phyloP scores from a whole-genome alignment of 2,888 invertebrate species.

The Leucozona laternaria region DNA sequence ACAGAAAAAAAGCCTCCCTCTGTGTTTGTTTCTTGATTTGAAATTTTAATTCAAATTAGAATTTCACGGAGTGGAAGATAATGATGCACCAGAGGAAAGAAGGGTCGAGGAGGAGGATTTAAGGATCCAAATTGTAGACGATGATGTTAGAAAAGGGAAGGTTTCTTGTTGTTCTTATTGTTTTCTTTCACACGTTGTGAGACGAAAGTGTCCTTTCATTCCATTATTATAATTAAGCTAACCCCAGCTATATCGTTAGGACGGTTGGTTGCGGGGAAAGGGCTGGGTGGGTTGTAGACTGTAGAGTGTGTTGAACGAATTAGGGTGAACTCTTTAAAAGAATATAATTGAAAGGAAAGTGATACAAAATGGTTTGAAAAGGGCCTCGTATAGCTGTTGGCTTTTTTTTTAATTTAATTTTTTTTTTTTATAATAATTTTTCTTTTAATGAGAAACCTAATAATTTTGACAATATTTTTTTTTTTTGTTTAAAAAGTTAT shows the following conservation, averaged over 20 bases:
- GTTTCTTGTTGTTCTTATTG: slow-evolving; percentile 24
- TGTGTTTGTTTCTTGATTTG: slow-evolving; percentile 67
- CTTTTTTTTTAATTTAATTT: slow-evolving; percentile 6
- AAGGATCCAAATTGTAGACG: slow-evolving; percentile 17
- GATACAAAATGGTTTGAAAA: slow-evolving; percentile 60
- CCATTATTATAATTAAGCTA: slow-evolving; percentile 55
- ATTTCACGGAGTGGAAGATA: slow-evolving; percentile 74
- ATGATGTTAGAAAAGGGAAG: slow-evolving; percentile 17
- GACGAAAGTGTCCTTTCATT: slow-evolving; percentile 60
- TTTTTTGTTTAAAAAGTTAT: not conserved
- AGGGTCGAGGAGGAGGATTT: not conserved
- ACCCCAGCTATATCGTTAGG: slow-evolving; percentile 11
- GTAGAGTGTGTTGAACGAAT: slow-evolving; percentile 20
- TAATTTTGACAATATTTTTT: not conserved
- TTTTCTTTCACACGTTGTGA: slow-evolving; percentile 47
- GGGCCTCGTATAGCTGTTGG: slow-evolving; percentile 30
- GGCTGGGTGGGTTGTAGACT: no score
- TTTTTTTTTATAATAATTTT: not conserved
- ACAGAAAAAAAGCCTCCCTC: not conserved
- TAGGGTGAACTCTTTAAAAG: slow-evolving; percentile 61
- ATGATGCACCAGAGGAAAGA: slow-evolving; percentile 44
- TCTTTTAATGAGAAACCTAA: slow-evolving; percentile 3
- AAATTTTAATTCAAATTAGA: slow-evolving; percentile 76
- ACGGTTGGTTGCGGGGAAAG: not conserved
- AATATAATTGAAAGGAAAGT: slow-evolving; percentile 73